Evolutionary conservation across 2,888 invertebrate genomes (phyloP), one percentile per base, ranked within the genome.

Genomic region (Meandrusa payeni): DNA sequence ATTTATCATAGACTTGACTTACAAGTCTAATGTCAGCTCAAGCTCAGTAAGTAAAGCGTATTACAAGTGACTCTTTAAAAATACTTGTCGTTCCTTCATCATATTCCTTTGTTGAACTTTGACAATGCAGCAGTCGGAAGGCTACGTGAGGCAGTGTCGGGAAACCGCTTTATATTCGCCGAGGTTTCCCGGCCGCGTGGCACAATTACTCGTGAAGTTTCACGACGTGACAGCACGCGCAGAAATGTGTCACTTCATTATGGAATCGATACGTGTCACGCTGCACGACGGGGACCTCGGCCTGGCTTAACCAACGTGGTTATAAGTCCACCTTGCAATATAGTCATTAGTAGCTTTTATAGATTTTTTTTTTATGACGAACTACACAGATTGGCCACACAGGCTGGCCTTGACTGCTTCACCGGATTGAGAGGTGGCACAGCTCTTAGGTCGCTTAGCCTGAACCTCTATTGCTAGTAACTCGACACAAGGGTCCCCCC

Each of bases 231-330:
- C 42, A 50, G 32, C 52, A 32, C 42, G 50, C 40, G 46, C 26
- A 26, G 47, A 41, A 44, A 41, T 67, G 62, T 67, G 61, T 52
- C 64, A 57, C 54, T 61, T 75, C 72, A 69, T 76, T 73, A 73
- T 65, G 45, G 52, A 42, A 31, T 27, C 27, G 40, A 40, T 55
- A 73, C 72, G 70, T 73, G 73, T 64, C 52, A 46, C 42, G 63
- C 61, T 60, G 60, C 48, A 43, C 47, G 47, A 50, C 53, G 50
- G 50, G 46, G 17, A 46, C 44, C 43, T 47, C 56, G 49, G 50
- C 26, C 26, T n/a, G 27, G 26, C 10, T 1, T 37, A 2, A 17
- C 36, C 11, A n/a, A n/a, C n/a, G n/a, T n/a, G n/a, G n/a, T n/a
- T n/a, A n/a, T n/a, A n/a, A n/a, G n/a, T n/a, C n/a, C n/a, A n/a